A percentile compares a stretch with the other conserved stretches of the same genome.
These are phyloP conservation scores for Gallinago paraguaiae DNA, from an alignment of 2,113 vertebrate genomes.

Conservation along the genomic window DNA sequence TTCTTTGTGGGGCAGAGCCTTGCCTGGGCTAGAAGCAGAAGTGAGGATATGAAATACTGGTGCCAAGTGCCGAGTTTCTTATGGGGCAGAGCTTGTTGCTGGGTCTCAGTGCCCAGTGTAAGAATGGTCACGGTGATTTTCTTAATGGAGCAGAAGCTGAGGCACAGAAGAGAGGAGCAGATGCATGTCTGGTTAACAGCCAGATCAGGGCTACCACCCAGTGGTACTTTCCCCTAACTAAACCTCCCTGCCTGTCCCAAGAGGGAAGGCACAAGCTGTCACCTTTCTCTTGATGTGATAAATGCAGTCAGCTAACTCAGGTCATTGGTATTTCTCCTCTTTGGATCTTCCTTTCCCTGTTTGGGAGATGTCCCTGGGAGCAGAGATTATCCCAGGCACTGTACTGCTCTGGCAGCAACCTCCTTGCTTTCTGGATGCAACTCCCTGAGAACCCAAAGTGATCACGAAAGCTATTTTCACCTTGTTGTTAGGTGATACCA, in stretches of 20 bases:
- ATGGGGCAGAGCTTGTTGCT: background rate
- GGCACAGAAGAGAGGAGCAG: background rate
- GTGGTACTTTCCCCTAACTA: background rate
- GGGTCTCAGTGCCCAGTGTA: background rate
- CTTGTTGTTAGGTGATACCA: slow-evolving; percentile 55
- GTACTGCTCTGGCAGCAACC: background rate
- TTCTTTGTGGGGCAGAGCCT: background rate
- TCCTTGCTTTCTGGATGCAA: background rate
- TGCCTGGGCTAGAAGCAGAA: background rate
- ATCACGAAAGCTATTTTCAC: slow-evolving; percentile 49
- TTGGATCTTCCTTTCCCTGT: background rate
- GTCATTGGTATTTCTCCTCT: background rate
- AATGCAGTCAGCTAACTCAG: background rate
- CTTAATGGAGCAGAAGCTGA: background rate
- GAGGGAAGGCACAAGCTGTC: background rate
- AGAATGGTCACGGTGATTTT: background rate
- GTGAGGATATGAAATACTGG: rapidly evolving
- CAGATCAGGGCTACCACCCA: background rate
- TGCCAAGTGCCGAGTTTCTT: background rate
- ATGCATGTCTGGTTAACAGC: background rate
- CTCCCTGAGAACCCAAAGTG: background rate
- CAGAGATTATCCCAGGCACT: background rate
- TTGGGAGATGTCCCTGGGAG: background rate
- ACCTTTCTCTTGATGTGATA: background rate
- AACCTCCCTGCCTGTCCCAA: background rate